phyloP scores from a whole-genome alignment of 2,113 vertebrate genomes.

The Toxotes chatareus region DNA sequence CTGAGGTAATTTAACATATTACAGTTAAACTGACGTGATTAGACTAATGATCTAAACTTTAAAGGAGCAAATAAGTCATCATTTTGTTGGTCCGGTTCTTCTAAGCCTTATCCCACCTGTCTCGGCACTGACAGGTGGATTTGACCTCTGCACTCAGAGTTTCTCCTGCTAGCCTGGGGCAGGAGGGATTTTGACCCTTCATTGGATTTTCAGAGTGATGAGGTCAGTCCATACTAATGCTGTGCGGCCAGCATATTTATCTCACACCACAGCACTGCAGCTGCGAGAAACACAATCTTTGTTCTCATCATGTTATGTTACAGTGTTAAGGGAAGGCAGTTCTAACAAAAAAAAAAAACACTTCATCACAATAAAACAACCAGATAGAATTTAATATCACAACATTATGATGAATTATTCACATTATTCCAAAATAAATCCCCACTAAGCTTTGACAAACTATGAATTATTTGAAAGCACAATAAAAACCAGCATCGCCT shows the following conservation, averaged over 20 bases:
- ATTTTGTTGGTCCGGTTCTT: background rate
- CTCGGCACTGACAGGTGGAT: constrained; percentile 48
- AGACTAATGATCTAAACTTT: background rate
- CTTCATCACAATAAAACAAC: background rate
- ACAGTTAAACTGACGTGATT: background rate
- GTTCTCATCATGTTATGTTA: background rate
- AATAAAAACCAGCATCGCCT: background rate
- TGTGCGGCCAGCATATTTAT: background rate
- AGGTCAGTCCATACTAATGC: constrained; percentile 11
- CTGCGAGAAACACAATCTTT: constrained; percentile 2
- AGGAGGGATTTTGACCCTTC: background rate
- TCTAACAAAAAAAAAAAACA: background rate
- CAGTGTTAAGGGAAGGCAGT: background rate
- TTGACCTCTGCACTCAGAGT: constrained; percentile 24
- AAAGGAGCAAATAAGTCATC: background rate
- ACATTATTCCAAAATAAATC: background rate
- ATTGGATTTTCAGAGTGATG: constrained; percentile 3
- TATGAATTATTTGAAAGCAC: no score
- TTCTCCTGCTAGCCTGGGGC: background rate
- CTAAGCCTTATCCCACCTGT: background rate
- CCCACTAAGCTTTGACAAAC: background rate
- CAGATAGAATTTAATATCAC: background rate
- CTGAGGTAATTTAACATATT: background rate
- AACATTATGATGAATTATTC: background rate
- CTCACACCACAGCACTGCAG: background rate